Evolutionary conservation across 37 sponge, comb jelly and placozoan species (phyloP).

Genomic region (Bolinopsis microptera): DNA sequence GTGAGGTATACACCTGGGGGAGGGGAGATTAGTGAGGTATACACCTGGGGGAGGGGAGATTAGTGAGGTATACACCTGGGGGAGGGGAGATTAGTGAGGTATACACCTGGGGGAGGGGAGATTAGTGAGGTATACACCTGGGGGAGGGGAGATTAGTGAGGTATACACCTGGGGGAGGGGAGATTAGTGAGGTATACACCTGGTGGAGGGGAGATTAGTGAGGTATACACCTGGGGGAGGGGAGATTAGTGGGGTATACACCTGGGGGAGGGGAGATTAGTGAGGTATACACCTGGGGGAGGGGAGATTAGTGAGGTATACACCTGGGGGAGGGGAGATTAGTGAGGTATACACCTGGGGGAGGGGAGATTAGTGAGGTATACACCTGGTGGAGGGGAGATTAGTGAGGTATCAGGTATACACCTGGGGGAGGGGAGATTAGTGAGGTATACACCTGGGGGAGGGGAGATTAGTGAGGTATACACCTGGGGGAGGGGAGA

Average conservation of each 20-base stretch:
- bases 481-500: background rate
- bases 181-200: background rate
- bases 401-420: no score
- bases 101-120: conserved; percentile 1
- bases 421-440: background rate
- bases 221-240: background rate
- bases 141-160: background rate
- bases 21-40: background rate
- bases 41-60: background rate
- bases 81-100: background rate
- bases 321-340: background rate
- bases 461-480: background rate
- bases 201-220: background rate
- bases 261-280: background rate
- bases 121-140: background rate
- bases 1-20: background rate
- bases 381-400: background rate
- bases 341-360: background rate
- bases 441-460: background rate
- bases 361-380: background rate
- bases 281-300: conserved; percentile 2
- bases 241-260: background rate
- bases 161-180: background rate
- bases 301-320: background rate
- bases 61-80: background rate